phyloP scores from a whole-genome alignment of 2,113 vertebrate genomes.

The Empidonax traillii region DNA sequence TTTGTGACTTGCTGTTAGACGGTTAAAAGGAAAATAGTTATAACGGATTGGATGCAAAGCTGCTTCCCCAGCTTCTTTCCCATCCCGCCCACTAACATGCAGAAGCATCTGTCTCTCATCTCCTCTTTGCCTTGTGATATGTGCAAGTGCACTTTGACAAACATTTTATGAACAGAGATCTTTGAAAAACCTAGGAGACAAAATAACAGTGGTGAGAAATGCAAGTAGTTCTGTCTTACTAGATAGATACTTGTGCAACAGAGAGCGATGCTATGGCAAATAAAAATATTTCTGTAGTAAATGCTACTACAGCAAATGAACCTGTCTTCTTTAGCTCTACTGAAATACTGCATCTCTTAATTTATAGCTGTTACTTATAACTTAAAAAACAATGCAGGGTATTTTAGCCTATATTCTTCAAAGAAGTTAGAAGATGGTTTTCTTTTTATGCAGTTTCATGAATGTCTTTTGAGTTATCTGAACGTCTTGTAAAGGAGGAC shows the following conservation, averaged over 20 bases:
- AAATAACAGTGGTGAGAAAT: slow-evolving; percentile 3
- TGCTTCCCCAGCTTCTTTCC: slow-evolving; percentile 26
- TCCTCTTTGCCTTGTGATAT: slow-evolving; percentile 18
- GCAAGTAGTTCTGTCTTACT: neutral
- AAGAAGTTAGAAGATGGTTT: neutral
- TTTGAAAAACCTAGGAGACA: neutral
- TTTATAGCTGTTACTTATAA: neutral
- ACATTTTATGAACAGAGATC: slow-evolving; percentile 15
- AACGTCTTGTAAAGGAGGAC: neutral
- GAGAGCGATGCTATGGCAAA: neutral
- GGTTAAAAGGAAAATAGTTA: slow-evolving; percentile 65
- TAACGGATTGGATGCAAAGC: slow-evolving; percentile 46
- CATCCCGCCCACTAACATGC: neutral
- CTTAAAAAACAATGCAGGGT: neutral
- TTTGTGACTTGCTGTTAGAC: slow-evolving; percentile 39
- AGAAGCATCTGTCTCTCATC: slow-evolving; percentile 50
- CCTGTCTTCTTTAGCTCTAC: neutral
- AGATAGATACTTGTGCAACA: neutral
- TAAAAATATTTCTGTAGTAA: slow-evolving; percentile 28
- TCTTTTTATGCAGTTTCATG: neutral
- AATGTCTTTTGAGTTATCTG: neutral
- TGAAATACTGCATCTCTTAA: neutral
- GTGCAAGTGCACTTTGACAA: slow-evolving; percentile 30
- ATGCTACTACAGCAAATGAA: neutral
- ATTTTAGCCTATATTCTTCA: neutral